phyloP scores from a whole-genome alignment of 1,140 invertebrate genomes.

The Oryctes rhinoceros region DNA sequence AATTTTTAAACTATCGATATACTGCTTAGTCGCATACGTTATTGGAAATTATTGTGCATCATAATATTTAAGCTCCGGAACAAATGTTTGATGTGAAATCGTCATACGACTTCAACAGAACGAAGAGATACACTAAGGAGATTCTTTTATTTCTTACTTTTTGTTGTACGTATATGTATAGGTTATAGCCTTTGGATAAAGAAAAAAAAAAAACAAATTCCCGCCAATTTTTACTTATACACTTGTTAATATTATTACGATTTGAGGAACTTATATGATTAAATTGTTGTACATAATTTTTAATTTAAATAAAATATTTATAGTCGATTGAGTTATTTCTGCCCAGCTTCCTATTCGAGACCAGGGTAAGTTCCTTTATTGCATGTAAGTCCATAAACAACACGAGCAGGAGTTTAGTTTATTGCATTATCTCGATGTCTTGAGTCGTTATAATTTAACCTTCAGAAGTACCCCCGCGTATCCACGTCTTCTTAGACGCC shows the following conservation, averaged over 20 bases:
- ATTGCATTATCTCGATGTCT: too few relatives aligned
- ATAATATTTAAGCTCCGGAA: not conserved
- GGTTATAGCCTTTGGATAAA: not conserved
- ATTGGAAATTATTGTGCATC: not conserved
- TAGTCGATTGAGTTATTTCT: not conserved
- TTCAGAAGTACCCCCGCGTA: too few relatives aligned
- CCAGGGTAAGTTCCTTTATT: too few relatives aligned
- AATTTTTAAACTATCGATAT: constrained; percentile 25
- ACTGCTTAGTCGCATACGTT: not conserved
- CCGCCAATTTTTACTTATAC: not conserved
- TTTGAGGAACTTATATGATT: not conserved
- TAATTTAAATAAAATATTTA: constrained; percentile 17
- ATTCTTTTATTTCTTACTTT: not conserved
- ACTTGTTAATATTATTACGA: not conserved
- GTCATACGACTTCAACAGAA: not conserved
- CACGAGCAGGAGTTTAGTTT: too few relatives aligned
- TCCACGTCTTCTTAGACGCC: too few relatives aligned
- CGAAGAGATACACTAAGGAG: not conserved
- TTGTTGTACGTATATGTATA: not conserved
- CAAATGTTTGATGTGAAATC: too few relatives aligned
- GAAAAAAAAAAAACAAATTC: not conserved
- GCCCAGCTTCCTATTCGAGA: too few relatives aligned
- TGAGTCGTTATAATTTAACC: too few relatives aligned
- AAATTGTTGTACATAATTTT: not conserved
- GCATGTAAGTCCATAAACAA: too few relatives aligned